Conservation (phyloP, 2,797 vertebrate genomes). For the Yasuhikotakia modesta region DNA sequence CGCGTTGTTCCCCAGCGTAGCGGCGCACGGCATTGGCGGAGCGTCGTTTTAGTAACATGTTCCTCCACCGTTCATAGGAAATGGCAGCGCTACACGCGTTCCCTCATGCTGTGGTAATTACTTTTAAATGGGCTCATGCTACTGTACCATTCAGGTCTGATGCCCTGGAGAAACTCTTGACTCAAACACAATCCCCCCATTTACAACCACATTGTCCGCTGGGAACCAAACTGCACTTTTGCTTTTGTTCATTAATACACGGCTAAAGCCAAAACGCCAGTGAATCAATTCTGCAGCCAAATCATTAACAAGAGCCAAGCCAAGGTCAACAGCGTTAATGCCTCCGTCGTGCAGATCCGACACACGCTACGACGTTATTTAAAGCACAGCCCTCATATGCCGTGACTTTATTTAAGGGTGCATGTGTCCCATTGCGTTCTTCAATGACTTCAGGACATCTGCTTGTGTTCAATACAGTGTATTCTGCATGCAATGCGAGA, state of each 20-base stretch:
- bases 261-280: constrained; percentile 30
- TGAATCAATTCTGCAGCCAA: constrained; percentile 46
- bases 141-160: constrained; percentile 53
- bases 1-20: constrained; percentile 67
- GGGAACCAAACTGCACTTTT: constrained; percentile 41
- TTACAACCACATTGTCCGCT: constrained; percentile 46
- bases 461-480: background rate
- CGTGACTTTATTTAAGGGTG: background rate
- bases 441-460: background rate
- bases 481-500: background rate
- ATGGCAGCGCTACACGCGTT: constrained; percentile 58
- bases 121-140: constrained; percentile 58
- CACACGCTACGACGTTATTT: background rate
- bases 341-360: constrained; percentile 18
- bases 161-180: constrained; percentile 48
- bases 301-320: constrained; percentile 62
- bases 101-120: constrained; percentile 55
- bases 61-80: constrained; percentile 55
- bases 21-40: constrained; percentile 72
- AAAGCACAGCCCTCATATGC: background rate
- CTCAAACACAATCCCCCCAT: constrained; percentile 49
- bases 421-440: background rate
- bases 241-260: constrained; percentile 28
- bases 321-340: constrained; percentile 73
- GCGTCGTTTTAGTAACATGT: constrained; percentile 66